phyloP scores from a whole-genome alignment of 2,797 vertebrate genomes.

The Eulemur albifrons region DNA sequence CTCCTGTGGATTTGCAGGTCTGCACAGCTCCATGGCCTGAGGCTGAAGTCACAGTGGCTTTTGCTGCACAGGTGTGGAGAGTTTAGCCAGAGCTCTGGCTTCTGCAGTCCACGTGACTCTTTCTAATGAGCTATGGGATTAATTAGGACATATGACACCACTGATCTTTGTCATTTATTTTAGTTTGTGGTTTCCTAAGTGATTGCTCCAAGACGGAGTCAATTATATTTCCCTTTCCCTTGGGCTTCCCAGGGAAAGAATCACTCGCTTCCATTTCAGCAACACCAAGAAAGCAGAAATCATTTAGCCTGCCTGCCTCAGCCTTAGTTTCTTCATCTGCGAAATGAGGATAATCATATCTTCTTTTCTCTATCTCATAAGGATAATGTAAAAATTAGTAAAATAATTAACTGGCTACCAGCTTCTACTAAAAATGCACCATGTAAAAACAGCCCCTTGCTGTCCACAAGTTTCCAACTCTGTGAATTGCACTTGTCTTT shows the following conservation, averaged over 20 bases:
- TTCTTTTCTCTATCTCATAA: conserved; percentile 27
- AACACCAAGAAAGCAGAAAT: conserved; percentile 14
- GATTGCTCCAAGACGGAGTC: conserved; percentile 34
- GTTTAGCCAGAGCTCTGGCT: not conserved
- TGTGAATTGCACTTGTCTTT: not conserved
- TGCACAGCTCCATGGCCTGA: accelerated
- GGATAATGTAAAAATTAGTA: conserved; percentile 1
- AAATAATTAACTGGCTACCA: not conserved
- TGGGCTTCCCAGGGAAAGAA: not conserved
- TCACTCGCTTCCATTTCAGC: conserved; percentile 49
- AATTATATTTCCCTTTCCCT: conserved; percentile 43
- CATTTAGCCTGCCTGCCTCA: not conserved
- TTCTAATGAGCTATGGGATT: not conserved
- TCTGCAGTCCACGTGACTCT: not conserved
- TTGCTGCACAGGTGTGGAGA: accelerated
- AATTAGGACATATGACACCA: not conserved
- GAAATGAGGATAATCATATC: conserved; percentile 42
- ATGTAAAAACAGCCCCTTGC: not conserved
- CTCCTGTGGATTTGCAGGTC: not conserved
- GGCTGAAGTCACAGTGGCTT: not conserved
- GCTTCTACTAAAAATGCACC: not conserved
- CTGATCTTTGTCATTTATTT: conserved; percentile 62
- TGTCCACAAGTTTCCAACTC: not conserved
- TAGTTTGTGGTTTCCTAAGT: conserved; percentile 53
- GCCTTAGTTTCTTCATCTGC: conserved; percentile 29